Conservation (phyloP, 2,113 vertebrate genomes). For the Lepus americanus region DNA sequence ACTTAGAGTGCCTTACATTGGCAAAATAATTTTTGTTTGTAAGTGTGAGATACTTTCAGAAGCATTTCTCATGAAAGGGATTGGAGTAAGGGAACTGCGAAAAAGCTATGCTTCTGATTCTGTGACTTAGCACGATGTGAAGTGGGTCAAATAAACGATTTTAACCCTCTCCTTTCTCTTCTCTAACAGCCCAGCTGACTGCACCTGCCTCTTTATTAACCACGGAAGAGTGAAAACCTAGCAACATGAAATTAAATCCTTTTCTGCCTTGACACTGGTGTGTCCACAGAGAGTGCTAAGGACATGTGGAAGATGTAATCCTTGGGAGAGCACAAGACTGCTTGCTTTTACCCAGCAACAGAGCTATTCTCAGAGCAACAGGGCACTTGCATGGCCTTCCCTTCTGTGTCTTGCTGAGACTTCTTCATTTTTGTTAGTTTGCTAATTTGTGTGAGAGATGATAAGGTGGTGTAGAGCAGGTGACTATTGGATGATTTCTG, state of each 20-base stretch:
- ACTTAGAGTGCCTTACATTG: background rate
- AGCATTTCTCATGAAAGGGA: slow-evolving; percentile 46
- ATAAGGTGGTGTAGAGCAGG: background rate
- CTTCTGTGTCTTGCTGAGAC: slow-evolving; percentile 41
- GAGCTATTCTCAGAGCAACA: slow-evolving; percentile 49
- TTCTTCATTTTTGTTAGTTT: slow-evolving; percentile 39
- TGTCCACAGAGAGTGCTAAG: slow-evolving; percentile 48
- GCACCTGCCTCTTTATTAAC: slow-evolving; percentile 69
- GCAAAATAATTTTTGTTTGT: slow-evolving; percentile 65
- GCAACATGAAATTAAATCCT: slow-evolving; percentile 73
- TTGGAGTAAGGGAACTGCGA: slow-evolving; percentile 14
- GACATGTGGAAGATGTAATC: slow-evolving; percentile 48
- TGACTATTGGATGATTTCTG: background rate
- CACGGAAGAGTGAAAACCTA: slow-evolving; percentile 58
- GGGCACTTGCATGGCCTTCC: background rate
- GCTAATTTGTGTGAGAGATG: slow-evolving; percentile 61
- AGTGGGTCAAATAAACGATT: slow-evolving; percentile 59
- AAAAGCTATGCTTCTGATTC: slow-evolving; percentile 59
- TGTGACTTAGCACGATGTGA: slow-evolving; percentile 64
- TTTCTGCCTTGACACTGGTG: slow-evolving; percentile 45
- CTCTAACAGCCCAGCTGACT: slow-evolving; percentile 21
- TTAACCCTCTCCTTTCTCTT: slow-evolving; percentile 17
- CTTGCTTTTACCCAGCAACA: slow-evolving; percentile 68
- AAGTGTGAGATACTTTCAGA: slow-evolving; percentile 41
- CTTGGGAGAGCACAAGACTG: slow-evolving; percentile 38